Conservation (phyloP, 1,140 invertebrate species). For the Charaxes varanes region DNA sequence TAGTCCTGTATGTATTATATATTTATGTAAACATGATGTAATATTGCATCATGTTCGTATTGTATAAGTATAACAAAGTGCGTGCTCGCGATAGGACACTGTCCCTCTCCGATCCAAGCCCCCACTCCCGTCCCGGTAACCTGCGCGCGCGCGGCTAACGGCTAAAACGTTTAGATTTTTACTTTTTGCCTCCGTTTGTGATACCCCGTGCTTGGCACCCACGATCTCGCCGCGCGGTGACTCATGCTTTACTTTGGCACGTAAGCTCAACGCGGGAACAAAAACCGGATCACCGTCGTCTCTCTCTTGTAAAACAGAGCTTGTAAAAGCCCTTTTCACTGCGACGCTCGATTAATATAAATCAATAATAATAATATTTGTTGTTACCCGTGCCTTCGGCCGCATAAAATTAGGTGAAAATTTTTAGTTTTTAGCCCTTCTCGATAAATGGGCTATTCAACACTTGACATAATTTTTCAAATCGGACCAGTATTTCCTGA, state of each 20-base stretch:
- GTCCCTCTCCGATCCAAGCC: too few species aligned
- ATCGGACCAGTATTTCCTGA: too few species aligned
- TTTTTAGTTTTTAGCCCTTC: too few species aligned
- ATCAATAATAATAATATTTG: too few species aligned
- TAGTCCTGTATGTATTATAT: too few species aligned
- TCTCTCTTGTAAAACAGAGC: too few species aligned
- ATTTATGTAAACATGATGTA: constrained; percentile 12
- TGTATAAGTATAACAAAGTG: background rate
- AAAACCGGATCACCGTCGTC: constrained; percentile 19
- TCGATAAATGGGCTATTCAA: too few species aligned
- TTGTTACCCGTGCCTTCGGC: too few species aligned
- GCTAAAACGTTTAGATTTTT: constrained; percentile 11
- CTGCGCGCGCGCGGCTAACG: constrained; percentile 18
- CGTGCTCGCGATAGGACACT: constrained; percentile 7
- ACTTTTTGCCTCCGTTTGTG: constrained; percentile 21
- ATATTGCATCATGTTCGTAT: constrained; percentile 22
- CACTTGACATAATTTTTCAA: too few species aligned
- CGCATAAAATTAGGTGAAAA: too few species aligned
- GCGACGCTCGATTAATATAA: too few species aligned
- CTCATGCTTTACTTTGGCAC: constrained; percentile 14
- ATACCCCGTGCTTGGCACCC: constrained; percentile 31
- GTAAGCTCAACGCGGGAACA: constrained; percentile 12
- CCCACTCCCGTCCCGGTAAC: constrained; percentile 7
- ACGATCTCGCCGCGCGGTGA: constrained; percentile 21
- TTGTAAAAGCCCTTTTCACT: too few species aligned